phyloP scores from a whole-genome alignment of 2,113 vertebrate genomes.

The Mesoclemmys tuberculata region DNA sequence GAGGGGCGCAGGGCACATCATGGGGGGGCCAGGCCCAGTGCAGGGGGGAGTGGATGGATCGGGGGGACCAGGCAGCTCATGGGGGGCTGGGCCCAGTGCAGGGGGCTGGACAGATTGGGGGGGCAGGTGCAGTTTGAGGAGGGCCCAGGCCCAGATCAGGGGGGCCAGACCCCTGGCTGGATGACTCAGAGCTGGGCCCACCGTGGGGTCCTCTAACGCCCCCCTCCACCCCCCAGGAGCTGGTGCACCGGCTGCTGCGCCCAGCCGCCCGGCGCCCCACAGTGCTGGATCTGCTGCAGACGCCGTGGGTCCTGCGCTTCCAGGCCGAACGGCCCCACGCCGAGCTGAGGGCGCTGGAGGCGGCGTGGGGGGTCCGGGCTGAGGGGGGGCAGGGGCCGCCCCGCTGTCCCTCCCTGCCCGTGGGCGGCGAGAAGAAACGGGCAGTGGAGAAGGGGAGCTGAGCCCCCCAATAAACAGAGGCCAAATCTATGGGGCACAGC shows the following conservation, averaged over 20 bases:
- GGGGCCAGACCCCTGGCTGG: too few species aligned
- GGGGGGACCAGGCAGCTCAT: too few species aligned
- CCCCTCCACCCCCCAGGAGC: accelerated
- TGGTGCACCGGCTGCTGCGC: background rate
- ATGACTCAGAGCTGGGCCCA: too few species aligned
- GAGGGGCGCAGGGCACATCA: background rate
- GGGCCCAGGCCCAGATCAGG: too few species aligned
- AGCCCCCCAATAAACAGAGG: background rate
- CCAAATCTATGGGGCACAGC: background rate
- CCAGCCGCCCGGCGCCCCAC: accelerated
- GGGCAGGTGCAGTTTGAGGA: too few species aligned
- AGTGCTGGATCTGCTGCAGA: background rate
- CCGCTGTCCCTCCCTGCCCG: background rate
- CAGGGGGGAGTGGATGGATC: too few species aligned
- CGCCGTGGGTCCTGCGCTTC: background rate
- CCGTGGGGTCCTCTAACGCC: background rate
- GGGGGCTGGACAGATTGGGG: too few species aligned
- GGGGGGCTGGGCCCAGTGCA: too few species aligned
- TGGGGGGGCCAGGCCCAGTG: background rate
- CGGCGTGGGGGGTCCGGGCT: background rate
- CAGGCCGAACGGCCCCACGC: background rate
- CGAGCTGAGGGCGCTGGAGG: background rate
- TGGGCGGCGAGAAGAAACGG: background rate
- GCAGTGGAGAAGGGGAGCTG: background rate
- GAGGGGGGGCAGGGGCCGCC: background rate